A percentile compares a stretch with the other conserved stretches of the same genome.
Evolutionary conservation across 2,113 vertebrate genomes (phyloP).

Genomic region (Accipiter virgatus): DNA sequence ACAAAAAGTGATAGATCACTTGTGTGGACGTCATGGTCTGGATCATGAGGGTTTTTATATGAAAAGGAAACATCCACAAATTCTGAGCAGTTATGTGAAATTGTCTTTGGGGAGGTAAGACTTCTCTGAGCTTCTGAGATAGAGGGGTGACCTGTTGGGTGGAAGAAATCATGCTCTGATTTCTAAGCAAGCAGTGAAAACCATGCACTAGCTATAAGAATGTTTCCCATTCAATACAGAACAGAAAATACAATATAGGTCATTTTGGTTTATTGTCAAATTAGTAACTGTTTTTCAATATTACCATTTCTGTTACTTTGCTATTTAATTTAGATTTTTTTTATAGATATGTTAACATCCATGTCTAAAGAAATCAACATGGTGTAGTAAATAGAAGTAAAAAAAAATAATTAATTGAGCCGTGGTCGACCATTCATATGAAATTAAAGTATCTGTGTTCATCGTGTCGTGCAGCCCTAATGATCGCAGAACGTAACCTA

Average conservation of each 20-base stretch:
- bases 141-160: background rate
- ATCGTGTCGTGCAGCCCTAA: background rate
- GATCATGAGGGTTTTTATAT: background rate
- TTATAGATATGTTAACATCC: background rate
- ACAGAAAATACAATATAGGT: background rate
- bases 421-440: accelerated
- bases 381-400: background rate
- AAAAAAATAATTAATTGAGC: background rate
- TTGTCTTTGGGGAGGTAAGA: background rate
- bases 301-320: background rate
- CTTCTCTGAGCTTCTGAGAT: background rate
- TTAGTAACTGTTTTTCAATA: background rate
- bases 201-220: background rate
- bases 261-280: background rate
- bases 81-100: background rate
- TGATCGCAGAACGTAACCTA: background rate
- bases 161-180: background rate
- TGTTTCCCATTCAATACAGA: background rate
- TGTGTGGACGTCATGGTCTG: background rate
- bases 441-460: background rate
- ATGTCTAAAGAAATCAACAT: background rate
- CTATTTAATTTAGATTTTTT: background rate
- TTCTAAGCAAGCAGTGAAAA: background rate
- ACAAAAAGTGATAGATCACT: background rate
- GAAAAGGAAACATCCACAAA: background rate